Conservation (phyloP, 2,113 vertebrate species). For the Thunnus thynnus region DNA sequence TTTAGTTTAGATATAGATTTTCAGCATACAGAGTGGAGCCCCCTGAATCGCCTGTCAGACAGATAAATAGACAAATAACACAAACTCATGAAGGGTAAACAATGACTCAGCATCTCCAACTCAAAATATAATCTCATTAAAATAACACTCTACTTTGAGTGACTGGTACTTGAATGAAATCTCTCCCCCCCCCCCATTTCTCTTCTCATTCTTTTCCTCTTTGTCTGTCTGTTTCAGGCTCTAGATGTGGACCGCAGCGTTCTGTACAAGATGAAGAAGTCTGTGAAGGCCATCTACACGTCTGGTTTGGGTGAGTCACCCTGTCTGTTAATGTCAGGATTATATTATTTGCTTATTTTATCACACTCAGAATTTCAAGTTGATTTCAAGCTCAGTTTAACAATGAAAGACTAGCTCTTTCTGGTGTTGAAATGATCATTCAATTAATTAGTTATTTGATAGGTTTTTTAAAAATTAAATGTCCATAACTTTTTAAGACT, state of each 20-base stretch:
- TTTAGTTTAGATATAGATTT: too few relatives aligned
- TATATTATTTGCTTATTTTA: background rate
- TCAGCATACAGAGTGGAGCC: too few relatives aligned
- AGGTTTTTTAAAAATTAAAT: too few relatives aligned
- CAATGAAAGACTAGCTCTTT: too few relatives aligned
- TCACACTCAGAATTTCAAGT: background rate
- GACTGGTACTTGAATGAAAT: background rate
- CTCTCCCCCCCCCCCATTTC: background rate
- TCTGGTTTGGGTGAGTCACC: conserved; percentile 95
- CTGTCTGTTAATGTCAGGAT: background rate
- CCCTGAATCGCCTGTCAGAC: too few relatives aligned
- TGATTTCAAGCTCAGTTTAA: background rate
- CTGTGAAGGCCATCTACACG: conserved; percentile 97
- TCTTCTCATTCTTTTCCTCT: background rate
- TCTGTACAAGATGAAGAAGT: conserved; percentile 99
- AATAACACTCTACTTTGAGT: background rate
- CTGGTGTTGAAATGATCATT: too few relatives aligned
- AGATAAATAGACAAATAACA: too few relatives aligned
- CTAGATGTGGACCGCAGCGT: conserved; percentile 97
- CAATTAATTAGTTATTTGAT: background rate
- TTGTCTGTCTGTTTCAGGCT: conserved; percentile 84
- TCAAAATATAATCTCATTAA: background rate
- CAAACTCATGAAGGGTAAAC: background rate
- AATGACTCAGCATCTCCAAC: background rate
- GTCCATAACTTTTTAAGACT: background rate